Base-by-base conservation (phyloP, 2,797 vertebrate species). In the Fistularia tabacaria region DNA sequence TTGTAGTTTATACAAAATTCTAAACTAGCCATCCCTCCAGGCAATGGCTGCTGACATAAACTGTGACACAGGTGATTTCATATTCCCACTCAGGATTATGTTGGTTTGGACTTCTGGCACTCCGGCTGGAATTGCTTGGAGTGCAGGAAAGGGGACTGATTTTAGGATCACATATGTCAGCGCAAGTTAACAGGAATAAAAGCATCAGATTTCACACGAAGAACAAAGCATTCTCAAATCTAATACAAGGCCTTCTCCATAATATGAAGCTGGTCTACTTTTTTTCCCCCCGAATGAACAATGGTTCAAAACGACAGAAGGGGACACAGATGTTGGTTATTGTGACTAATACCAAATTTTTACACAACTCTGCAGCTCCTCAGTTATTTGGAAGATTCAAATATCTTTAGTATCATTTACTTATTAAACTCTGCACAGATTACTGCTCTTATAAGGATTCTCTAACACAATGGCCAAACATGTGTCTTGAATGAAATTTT, bases 21-120 rank as follows among this genome's bases (percentile, higher is more conserved):
- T 70, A 73, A 82, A 80, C 38, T 74, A 81, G 82, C 51, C 71
- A 15, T 73, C 55, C 71, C 87, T 84, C 61, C 65, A 69, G 84
- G 86, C 85, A 66, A 89, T 43, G 11, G 37, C 77, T 73, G 78
- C 60, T 66, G 73, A 80, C 77, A 79, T 87, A 86, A 89, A 87
- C 84, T 86, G 83, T 88, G 87, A 82, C 87, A 87, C 72, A 71
- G 88, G 88, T 83, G 80, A 86, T 90, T 87, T 85, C 71, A 86
- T 84, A 77, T 73, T 79, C 69, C 64, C 59, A 62, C 52, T 41
- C 10, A 76, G 82, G 81, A 82, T 87, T 79, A 85, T 82, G 79
- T 85, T 76, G 54, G 79, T 85, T 81, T 78, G 79, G 81, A 84
- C 79, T 77, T 79, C 82, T 81, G 73, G 71, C 66, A 76, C 53